These are phyloP conservation scores for Argyrosomus japonicus DNA, from an alignment of 2,113 vertebrate genomes.

Conservation along the genomic window DNA sequence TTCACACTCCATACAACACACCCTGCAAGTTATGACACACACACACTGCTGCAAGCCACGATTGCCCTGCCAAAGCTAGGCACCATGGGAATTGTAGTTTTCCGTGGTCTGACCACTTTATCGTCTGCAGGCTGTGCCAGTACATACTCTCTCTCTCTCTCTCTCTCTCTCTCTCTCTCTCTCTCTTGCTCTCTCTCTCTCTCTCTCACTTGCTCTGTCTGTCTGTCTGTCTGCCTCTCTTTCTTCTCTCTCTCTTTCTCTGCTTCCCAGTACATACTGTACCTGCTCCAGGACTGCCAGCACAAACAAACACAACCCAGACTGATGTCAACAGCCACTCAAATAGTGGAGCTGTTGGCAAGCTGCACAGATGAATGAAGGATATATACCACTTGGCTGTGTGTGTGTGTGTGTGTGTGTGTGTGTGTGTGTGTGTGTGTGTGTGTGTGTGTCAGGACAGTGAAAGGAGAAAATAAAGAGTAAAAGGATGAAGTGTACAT, in stretches of 20 bases:
- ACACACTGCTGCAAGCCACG: constrained; percentile 27
- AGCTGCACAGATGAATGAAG: constrained; percentile 52
- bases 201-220: background rate
- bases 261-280: constrained; percentile 63
- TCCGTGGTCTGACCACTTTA: constrained; percentile 66
- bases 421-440: constrained; percentile 6
- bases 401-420: background rate
- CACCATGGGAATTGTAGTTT: constrained; percentile 81
- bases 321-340: constrained; percentile 72
- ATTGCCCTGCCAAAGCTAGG: constrained; percentile 67
- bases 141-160: constrained; percentile 45
- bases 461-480: constrained; percentile 1
- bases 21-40: constrained; percentile 30
- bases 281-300: constrained; percentile 67
- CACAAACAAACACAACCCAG: constrained; percentile 69
- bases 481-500: background rate
- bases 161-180: constrained; percentile 2
- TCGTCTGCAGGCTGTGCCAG: constrained; percentile 44
- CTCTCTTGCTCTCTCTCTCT: background rate
- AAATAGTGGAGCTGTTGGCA: constrained; percentile 55
- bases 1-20: constrained; percentile 50
- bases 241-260: background rate
- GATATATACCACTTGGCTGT: constrained; percentile 52
- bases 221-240: too few relatives aligned
- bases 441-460: background rate